Evolutionary conservation across 2,797 vertebrate species (phyloP).

Genomic region (Xenopus petersii): DNA sequence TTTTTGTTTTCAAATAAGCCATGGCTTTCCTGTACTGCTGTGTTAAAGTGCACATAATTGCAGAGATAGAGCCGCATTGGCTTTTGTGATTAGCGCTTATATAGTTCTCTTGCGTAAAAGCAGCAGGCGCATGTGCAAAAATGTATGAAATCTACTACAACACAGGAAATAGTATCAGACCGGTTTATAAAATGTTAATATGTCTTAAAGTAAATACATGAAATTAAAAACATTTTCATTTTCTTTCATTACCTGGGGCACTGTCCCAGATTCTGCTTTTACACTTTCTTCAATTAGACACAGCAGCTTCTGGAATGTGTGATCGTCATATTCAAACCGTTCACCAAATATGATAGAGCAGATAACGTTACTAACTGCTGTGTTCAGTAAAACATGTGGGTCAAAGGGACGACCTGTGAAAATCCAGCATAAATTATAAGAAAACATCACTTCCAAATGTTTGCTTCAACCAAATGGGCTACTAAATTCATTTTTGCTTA

Average conservation of each 20-base stretch:
- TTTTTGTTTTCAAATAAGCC: too few relatives aligned
- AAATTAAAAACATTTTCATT: neutral
- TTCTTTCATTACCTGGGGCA: constrained; percentile 49
- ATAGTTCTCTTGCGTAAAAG: too few relatives aligned
- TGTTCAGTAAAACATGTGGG: constrained; percentile 47
- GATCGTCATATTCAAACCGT: constrained; percentile 53
- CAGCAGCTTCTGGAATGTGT: constrained; percentile 46
- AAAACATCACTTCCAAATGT: neutral
- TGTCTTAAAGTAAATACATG: too few relatives aligned
- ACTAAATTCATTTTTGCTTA: too few relatives aligned
- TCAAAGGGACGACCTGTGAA: constrained; percentile 46
- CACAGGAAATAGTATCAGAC: constrained; percentile 1
- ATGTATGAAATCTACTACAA: too few relatives aligned
- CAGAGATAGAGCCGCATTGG: too few relatives aligned
- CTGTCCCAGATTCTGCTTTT: constrained; percentile 31
- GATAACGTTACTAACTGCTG: constrained; percentile 57
- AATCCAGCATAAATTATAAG: neutral
- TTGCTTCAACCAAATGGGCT: too few relatives aligned
- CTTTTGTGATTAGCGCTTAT: too few relatives aligned
- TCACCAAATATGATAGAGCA: constrained; percentile 56
- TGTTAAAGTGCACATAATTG: too few relatives aligned
- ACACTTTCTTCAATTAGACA: constrained; percentile 14
- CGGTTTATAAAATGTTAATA: too few relatives aligned
- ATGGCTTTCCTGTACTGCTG: too few relatives aligned
- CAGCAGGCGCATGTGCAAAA: too few relatives aligned